A percentile compares a stretch with the other conserved stretches of the same genome.
These are phyloP conservation scores for Samia ricini DNA, from an alignment of 1,140 invertebrate genomes.

Conservation along the genomic window DNA sequence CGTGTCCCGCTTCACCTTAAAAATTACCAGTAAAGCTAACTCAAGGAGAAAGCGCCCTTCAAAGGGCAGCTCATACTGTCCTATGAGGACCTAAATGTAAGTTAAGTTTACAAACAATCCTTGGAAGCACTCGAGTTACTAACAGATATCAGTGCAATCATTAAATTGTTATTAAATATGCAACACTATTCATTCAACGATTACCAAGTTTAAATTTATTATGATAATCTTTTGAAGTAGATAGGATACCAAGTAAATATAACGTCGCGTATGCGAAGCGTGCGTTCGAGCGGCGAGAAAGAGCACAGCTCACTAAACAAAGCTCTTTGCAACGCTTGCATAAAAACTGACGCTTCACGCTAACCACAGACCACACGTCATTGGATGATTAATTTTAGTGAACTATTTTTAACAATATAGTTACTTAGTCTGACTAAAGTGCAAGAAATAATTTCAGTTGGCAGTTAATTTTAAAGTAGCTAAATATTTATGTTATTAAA, in stretches of 20 bases:
- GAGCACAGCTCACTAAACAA: conserved; percentile 25
- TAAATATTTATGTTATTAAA: too few species aligned
- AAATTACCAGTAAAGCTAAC: conserved; percentile 35
- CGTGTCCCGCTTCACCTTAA: conserved; percentile 64
- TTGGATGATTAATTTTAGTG: conserved; percentile 28
- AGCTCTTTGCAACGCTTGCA: conserved; percentile 29
- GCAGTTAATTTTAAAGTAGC: too few species aligned
- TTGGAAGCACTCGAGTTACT: neutral
- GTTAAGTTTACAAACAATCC: too few species aligned
- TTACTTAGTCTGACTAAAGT: neutral
- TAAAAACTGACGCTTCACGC: conserved; percentile 19
- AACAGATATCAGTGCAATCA: neutral
- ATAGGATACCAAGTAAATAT: neutral
- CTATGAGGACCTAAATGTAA: neutral
- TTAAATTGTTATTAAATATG: neutral
- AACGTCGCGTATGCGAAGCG: conserved; percentile 28
- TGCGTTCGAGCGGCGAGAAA: conserved; percentile 35
- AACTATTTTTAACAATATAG: neutral
- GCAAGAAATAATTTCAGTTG: neutral
- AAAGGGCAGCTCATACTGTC: conserved; percentile 11
- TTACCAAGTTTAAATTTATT: neutral
- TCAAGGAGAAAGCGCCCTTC: conserved; percentile 58
- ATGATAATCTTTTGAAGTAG: conserved; percentile 3
- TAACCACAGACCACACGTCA: conserved; percentile 19
- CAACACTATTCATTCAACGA: neutral